These are phyloP conservation scores for Amblyopsis hoosieri DNA, from an alignment of 2,797 vertebrate species.

Conservation along the genomic window DNA sequence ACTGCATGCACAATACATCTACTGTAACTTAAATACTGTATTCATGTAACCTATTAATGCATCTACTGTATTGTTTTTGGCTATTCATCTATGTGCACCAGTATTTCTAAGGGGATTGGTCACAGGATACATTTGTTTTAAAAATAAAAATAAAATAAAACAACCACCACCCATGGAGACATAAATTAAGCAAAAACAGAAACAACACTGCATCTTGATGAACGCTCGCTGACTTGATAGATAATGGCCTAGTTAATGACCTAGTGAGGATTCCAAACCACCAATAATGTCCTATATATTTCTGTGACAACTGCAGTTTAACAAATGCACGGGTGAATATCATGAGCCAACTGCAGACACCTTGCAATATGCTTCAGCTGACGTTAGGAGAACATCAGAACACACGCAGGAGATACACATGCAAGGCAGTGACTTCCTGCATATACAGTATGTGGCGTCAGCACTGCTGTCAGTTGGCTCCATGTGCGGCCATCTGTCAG, in stretches of 20 bases:
- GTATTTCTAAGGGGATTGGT: constrained; percentile 69
- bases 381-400: constrained; percentile 58
- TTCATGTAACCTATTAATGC: constrained; percentile 73
- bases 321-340: constrained; percentile 17
- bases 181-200: constrained; percentile 61
- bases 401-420: constrained; percentile 54
- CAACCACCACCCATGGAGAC: constrained; percentile 64
- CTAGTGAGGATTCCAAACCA: constrained; percentile 54
- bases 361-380: constrained; percentile 41
- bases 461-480: constrained; percentile 70
- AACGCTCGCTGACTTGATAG: constrained; percentile 62
- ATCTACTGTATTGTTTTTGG: constrained; percentile 47
- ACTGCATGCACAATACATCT: constrained; percentile 45
- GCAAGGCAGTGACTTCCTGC: constrained; percentile 61
- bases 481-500: constrained; percentile 74
- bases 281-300: constrained; percentile 33
- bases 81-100: constrained; percentile 64
- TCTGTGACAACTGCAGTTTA: neutral
- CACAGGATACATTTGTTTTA: constrained; percentile 55
- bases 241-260: constrained; percentile 30
- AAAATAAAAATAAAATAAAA: constrained; percentile 15
- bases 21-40: constrained; percentile 46
- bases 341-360: constrained; percentile 43
- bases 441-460: constrained; percentile 64
- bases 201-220: constrained; percentile 52